These are phyloP conservation scores for Drosophila lowei DNA, from an alignment of 1,140 invertebrate species.

Conservation along the genomic window DNA sequence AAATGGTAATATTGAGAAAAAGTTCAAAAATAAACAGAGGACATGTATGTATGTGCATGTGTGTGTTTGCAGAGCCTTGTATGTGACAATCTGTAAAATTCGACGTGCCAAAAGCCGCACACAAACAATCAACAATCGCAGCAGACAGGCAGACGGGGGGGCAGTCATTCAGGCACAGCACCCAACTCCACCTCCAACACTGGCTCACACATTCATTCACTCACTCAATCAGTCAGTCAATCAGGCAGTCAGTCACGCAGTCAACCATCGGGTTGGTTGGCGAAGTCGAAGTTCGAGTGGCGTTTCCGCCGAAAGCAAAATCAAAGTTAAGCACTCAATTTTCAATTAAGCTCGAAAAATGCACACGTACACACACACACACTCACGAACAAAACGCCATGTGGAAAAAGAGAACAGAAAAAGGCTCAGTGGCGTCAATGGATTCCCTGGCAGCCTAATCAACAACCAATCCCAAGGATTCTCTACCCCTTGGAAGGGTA, in stretches of 20 bases:
- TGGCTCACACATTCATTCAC: background rate
- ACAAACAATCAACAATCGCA: constrained; percentile 46
- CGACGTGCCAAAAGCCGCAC: constrained; percentile 54
- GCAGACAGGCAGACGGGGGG: background rate
- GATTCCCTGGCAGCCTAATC: constrained; percentile 19
- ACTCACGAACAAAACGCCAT: constrained; percentile 16
- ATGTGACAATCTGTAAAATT: constrained; percentile 48
- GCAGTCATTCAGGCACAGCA: too few relatives aligned
- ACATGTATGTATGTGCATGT: background rate
- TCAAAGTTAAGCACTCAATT: constrained; percentile 70
- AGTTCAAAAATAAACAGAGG: constrained; percentile 5
- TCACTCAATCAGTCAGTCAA: background rate
- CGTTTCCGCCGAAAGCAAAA: constrained; percentile 64
- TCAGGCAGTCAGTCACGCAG: constrained; percentile 10
- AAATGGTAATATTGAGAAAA: too few relatives aligned
- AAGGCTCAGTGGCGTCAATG: constrained; percentile 46
- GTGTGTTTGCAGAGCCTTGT: background rate
- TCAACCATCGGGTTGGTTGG: constrained; percentile 18
- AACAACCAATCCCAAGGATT: constrained; percentile 16
- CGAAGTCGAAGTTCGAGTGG: constrained; percentile 49
- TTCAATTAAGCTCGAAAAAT: constrained; percentile 69
- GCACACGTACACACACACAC: constrained; percentile 40
- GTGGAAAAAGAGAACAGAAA: constrained; percentile 32
- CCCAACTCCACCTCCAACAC: too few relatives aligned
- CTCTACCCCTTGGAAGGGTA: constrained; percentile 11